Conservation (phyloP, 2,113 vertebrate genomes). For the Cavia aperea region DNA sequence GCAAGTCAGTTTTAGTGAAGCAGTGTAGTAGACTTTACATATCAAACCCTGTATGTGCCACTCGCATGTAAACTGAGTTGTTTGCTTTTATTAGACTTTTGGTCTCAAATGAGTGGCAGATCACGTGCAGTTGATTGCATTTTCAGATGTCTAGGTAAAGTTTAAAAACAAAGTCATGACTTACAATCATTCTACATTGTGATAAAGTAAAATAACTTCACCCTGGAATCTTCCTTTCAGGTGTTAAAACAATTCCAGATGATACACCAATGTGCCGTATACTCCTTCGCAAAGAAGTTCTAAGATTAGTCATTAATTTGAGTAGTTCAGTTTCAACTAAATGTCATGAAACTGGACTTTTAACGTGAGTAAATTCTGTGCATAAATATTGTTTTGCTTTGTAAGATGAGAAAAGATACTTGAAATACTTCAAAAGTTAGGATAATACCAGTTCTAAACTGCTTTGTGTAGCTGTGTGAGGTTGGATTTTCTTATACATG, state of each 20-base stretch:
- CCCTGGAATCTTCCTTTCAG: slow-evolving; percentile 72
- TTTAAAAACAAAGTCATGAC: slow-evolving; percentile 8
- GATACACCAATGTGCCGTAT: slow-evolving; percentile 94
- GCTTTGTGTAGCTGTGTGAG: neutral
- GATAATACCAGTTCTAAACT: neutral
- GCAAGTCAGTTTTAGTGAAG: neutral
- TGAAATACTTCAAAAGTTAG: slow-evolving; percentile 23
- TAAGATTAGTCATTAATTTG: slow-evolving; percentile 95
- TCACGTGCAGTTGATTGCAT: neutral
- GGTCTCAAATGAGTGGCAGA: neutral
- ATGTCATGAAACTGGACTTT: slow-evolving; percentile 95
- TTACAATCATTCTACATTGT: neutral
- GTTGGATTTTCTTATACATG: neutral
- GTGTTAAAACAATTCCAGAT: slow-evolving; percentile 91
- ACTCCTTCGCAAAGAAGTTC: slow-evolving; percentile 93
- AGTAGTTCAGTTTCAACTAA: slow-evolving; percentile 99
- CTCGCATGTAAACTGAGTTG: neutral
- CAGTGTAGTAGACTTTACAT: neutral
- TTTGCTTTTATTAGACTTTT: slow-evolving; percentile 23
- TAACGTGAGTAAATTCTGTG: slow-evolving; percentile 85
- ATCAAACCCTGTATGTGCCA: neutral
- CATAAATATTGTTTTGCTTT: neutral
- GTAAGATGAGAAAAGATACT: neutral
- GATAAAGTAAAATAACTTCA: neutral
- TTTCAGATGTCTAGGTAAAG: slow-evolving; percentile 15